phyloP scores from a whole-genome alignment of 1,140 invertebrate genomes.

The Wasmannia auropunctata region DNA sequence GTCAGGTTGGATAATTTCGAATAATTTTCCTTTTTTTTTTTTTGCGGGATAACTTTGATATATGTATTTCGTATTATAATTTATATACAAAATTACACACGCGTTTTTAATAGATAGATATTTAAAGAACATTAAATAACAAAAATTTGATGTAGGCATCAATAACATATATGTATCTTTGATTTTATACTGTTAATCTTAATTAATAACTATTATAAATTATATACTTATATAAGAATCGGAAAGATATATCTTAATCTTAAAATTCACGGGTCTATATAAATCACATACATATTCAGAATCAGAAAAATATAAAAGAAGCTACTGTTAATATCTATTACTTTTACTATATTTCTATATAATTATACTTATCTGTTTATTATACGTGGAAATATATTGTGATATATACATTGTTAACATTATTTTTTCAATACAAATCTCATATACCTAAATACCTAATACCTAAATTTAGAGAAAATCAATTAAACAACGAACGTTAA shows the following conservation, averaged over 20 bases:
- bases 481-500: background rate
- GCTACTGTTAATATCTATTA: background rate
- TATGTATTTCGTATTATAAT: constrained; percentile 57
- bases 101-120: constrained; percentile 47
- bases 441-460: background rate
- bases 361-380: background rate
- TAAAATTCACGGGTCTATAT: no score
- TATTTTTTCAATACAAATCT: constrained; percentile 5
- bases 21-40: no score
- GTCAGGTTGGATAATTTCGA: background rate
- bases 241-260: constrained; percentile 14
- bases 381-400: constrained; percentile 15
- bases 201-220: background rate
- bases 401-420: constrained; percentile 23
- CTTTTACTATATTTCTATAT: constrained; percentile 21
- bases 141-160: constrained; percentile 15
- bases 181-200: constrained; percentile 9
- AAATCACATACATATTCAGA: no score
- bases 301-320: constrained; percentile 19
- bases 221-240: background rate
- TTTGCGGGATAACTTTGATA: constrained; percentile 10
- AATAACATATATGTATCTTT: constrained; percentile 21
- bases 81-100: constrained; percentile 57
- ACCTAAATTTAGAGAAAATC: background rate
- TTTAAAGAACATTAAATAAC: constrained; percentile 39